Evolutionary conservation across 1,140 invertebrate genomes (phyloP).

Genomic region (Yoshiicerus persimilis): DNA sequence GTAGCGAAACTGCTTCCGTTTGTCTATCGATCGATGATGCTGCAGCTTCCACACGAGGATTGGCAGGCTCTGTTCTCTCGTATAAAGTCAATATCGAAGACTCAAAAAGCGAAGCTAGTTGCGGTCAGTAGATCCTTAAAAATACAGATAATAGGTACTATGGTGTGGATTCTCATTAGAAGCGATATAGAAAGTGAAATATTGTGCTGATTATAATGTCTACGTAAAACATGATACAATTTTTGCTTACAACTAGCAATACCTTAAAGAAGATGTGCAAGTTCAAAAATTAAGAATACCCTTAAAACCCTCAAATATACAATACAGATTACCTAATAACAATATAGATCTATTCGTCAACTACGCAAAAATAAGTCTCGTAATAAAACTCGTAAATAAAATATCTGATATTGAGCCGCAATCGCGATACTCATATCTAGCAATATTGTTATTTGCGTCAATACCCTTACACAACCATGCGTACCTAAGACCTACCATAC

Average conservation of each 20-base stretch:
- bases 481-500: neutral
- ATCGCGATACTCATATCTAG: neutral
- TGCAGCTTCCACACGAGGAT: constrained; percentile 69
- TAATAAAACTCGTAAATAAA: neutral
- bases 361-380: neutral
- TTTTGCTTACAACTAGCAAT: neutral
- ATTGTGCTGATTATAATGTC: neutral
- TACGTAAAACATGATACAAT: neutral
- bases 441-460: neutral
- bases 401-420: neutral
- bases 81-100: constrained; percentile 61
- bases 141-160: neutral
- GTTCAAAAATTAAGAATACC: neutral
- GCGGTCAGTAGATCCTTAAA: constrained; percentile 32
- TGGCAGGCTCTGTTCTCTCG: constrained; percentile 75
- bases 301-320: neutral
- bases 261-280: neutral
- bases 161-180: neutral
- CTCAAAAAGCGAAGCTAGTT: constrained; percentile 48
- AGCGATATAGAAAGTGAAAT: neutral
- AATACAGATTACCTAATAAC: neutral
- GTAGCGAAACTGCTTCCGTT: constrained; percentile 71
- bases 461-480: neutral
- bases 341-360: neutral
- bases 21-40: constrained; percentile 67